Evolutionary conservation across 2,888 invertebrate genomes (phyloP).

Genomic region (Calliphora vomitoria): DNA sequence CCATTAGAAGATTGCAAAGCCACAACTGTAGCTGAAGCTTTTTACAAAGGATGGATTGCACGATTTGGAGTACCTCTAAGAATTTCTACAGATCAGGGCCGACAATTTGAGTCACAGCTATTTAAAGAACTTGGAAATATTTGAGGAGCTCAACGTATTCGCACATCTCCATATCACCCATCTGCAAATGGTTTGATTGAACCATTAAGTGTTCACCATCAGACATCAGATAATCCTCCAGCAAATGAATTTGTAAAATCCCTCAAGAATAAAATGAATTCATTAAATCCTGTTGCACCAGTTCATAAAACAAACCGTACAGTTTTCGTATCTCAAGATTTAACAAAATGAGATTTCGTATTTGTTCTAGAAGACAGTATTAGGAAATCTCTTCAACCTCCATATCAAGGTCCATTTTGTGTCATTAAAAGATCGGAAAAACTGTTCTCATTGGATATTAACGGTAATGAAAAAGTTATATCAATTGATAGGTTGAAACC

Average conservation of each 20-base stretch:
- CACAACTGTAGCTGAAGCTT: constrained; percentile 43
- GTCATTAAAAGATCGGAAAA: background rate
- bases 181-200: background rate
- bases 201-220: background rate
- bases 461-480: background rate
- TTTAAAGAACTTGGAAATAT: constrained; percentile 53
- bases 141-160: constrained; percentile 13
- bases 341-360: background rate
- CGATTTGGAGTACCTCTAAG: constrained; percentile 38
- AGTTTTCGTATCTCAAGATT: background rate
- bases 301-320: background rate
- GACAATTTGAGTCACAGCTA: constrained; percentile 51
- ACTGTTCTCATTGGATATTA: background rate
- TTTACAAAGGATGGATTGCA: constrained; percentile 45
- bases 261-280: background rate
- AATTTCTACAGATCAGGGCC: too few species aligned
- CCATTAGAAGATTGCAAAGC: constrained; percentile 42
- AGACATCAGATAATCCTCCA: background rate
- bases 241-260: background rate
- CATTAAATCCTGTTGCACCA: background rate
- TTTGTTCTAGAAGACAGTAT: background rate
- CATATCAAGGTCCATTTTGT: background rate
- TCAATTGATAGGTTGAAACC: background rate
- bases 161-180: background rate
- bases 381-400: background rate